Conservation (phyloP, 2,113 vertebrate species). For the Cairina moschata region DNA sequence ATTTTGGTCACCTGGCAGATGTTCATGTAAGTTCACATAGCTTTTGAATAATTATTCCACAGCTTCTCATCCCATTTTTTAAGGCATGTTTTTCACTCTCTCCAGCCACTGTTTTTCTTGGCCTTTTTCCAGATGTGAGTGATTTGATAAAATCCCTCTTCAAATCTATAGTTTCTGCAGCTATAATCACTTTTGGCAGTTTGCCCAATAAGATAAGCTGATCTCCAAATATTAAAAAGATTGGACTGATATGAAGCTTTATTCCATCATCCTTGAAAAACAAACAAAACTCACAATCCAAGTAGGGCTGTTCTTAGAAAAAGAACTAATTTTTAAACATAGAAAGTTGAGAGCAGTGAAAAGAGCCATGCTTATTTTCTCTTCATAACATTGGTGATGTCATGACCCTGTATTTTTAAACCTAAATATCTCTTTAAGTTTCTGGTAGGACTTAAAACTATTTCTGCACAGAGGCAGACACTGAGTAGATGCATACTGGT, state of each 20-base stretch:
- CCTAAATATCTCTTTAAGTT: neutral
- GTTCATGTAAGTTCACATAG: neutral
- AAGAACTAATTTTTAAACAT: neutral
- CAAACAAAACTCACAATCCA: neutral
- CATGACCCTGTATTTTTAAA: neutral
- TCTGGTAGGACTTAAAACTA: neutral
- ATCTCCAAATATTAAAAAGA: constrained; percentile 46
- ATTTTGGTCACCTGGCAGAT: constrained; percentile 39
- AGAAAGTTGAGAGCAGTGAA: neutral
- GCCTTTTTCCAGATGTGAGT: constrained; percentile 8
- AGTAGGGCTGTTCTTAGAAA: constrained; percentile 23
- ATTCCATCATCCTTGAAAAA: constrained; percentile 27
- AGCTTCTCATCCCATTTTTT: constrained; percentile 32
- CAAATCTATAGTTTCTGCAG: constrained; percentile 30
- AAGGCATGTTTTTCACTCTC: constrained; percentile 29
- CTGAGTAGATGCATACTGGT: neutral
- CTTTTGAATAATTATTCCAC: constrained; percentile 47
- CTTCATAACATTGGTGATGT: neutral
- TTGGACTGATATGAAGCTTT: neutral
- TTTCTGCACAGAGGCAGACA: neutral
- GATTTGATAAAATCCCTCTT: constrained; percentile 41
- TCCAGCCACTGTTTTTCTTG: constrained; percentile 28
- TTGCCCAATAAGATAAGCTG: constrained; percentile 34
- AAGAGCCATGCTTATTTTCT: neutral
- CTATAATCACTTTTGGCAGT: constrained; percentile 15